Percentiles rank a stretch among this genome's conserved stretches.
Evolutionary conservation across 2,113 vertebrate species (phyloP).

Genomic region (Hippopotamus amphibius): DNA sequence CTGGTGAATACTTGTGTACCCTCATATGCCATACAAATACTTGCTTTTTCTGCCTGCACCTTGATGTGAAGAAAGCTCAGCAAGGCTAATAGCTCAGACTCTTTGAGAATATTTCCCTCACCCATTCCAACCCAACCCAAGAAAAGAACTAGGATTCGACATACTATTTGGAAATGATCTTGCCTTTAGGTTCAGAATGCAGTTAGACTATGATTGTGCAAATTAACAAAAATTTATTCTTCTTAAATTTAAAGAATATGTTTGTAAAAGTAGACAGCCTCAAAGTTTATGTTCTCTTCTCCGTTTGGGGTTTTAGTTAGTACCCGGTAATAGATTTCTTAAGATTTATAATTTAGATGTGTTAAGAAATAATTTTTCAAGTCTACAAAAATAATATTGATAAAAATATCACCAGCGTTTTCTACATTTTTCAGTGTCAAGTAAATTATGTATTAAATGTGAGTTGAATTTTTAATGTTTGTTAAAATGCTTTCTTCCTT

Average conservation of each 20-base stretch:
- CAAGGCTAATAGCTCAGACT: neutral
- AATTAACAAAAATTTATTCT: slow-evolving; percentile 45
- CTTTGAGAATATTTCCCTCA: neutral
- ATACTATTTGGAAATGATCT: neutral
- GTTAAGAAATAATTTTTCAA: slow-evolving; percentile 70
- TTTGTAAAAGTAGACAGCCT: slow-evolving; percentile 44
- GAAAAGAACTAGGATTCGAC: neutral
- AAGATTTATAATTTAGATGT: slow-evolving; percentile 60
- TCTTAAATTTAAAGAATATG: neutral
- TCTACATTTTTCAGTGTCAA: slow-evolving; percentile 70
- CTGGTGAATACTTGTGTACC: neutral
- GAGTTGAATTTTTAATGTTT: slow-evolving; percentile 76
- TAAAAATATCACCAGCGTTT: slow-evolving; percentile 67
- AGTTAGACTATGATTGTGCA: neutral
- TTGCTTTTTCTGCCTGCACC: neutral
- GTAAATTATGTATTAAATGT: slow-evolving; percentile 73
- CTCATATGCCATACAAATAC: neutral
- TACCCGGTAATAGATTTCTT: slow-evolving; percentile 52
- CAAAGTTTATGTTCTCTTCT: neutral
- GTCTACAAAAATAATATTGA: slow-evolving; percentile 66
- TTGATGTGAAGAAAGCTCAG: neutral
- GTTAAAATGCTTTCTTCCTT: slow-evolving; percentile 64
- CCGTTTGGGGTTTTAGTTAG: slow-evolving; percentile 57
- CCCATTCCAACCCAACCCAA: neutral
- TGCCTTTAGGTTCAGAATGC: slow-evolving; percentile 41